Conservation (phyloP, 1,140 invertebrate species). For the Orius insidiosus region DNA sequence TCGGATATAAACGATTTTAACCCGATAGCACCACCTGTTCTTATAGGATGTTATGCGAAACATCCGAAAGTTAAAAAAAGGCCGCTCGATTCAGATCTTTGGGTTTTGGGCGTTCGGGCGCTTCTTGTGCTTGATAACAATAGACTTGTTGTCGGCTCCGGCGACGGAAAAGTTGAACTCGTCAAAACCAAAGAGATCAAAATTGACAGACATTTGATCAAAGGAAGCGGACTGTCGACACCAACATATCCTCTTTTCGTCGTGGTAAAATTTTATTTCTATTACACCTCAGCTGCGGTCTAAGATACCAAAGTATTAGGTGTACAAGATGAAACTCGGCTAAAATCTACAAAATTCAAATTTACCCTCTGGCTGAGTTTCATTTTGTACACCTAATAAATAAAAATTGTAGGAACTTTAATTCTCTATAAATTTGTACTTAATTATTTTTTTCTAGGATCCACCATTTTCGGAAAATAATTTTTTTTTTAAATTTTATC, state of each 20-base stretch:
- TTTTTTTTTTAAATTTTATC: too few relatives aligned
- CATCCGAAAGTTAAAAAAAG: constrained; percentile 25
- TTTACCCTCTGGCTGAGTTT: too few relatives aligned
- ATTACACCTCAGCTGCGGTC: too few relatives aligned
- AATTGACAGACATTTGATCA: constrained; percentile 3
- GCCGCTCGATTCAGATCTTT: constrained; percentile 22
- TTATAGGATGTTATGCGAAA: constrained; percentile 53
- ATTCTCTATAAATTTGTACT: too few relatives aligned
- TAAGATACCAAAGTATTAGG: too few relatives aligned
- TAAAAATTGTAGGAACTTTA: too few relatives aligned
- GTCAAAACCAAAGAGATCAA: constrained; percentile 32
- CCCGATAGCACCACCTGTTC: constrained; percentile 33
- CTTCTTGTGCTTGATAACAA: constrained; percentile 36
- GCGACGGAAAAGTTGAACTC: constrained; percentile 61
- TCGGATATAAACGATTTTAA: constrained; percentile 32
- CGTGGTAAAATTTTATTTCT: not conserved
- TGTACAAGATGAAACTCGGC: too few relatives aligned
- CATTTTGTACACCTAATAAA: too few relatives aligned
- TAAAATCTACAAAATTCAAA: too few relatives aligned
- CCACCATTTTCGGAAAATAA: too few relatives aligned
- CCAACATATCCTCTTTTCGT: constrained; percentile 24
- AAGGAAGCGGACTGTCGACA: constrained; percentile 20
- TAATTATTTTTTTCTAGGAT: too few relatives aligned
- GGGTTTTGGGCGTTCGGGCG: constrained; percentile 35
- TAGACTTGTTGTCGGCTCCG: constrained; percentile 53